phyloP scores from a whole-genome alignment of 2,113 vertebrate genomes.

The Recurvirostra avosetta region DNA sequence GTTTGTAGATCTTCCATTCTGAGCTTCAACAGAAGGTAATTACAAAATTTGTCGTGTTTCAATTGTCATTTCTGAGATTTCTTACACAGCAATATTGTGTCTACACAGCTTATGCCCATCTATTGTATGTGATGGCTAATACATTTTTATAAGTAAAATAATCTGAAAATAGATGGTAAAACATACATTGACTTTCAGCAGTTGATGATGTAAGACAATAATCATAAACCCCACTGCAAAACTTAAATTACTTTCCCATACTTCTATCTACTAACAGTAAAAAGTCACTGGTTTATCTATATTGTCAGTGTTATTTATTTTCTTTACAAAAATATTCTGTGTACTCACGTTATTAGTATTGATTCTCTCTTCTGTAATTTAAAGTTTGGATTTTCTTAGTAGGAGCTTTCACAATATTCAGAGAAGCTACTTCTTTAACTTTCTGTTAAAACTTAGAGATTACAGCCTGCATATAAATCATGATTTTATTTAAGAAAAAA shows the following conservation, averaged over 20 bases:
- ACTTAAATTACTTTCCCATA: background rate
- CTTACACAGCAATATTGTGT: background rate
- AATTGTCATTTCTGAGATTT: background rate
- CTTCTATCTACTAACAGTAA: background rate
- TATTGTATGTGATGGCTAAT: background rate
- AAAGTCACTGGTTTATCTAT: background rate
- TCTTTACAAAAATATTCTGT: background rate
- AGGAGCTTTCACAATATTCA: background rate
- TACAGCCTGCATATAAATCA: background rate
- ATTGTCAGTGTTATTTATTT: background rate
- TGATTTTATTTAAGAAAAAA: background rate
- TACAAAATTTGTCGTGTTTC: background rate
- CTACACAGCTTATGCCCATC: background rate
- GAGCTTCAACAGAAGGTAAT: background rate
- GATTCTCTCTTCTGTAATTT: background rate
- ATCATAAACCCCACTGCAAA: background rate
- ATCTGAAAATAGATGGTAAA: background rate
- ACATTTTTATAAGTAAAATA: background rate
- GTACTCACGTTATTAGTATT: background rate
- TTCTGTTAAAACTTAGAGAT: background rate
- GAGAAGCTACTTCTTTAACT: background rate
- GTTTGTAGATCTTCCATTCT: background rate
- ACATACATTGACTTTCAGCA: background rate
- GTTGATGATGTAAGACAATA: background rate
- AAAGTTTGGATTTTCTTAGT: background rate